Conservation (phyloP, 2,797 vertebrate genomes). For the Channa striata region DNA sequence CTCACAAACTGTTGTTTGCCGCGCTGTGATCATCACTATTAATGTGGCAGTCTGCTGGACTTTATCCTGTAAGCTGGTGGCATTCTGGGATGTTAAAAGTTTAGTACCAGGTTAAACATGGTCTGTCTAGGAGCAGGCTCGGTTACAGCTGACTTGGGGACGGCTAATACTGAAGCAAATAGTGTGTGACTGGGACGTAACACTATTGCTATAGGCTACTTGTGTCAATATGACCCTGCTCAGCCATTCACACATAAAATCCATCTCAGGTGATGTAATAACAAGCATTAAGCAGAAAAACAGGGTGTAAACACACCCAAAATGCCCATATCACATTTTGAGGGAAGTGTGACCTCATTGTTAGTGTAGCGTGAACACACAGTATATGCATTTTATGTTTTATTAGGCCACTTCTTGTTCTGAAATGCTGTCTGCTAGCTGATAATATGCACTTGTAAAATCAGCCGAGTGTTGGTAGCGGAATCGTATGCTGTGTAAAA, state of each 20-base stretch:
- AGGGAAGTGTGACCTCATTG: slow-evolving; percentile 28
- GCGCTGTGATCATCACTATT: slow-evolving; percentile 24
- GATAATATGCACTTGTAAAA: slow-evolving; percentile 45
- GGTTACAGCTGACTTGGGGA: slow-evolving; percentile 56
- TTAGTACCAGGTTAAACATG: slow-evolving; percentile 42
- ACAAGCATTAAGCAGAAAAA: slow-evolving; percentile 24
- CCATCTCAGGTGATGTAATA: slow-evolving; percentile 37
- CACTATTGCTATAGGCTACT: slow-evolving; percentile 7
- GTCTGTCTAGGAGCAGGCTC: slow-evolving; percentile 47
- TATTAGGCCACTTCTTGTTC: slow-evolving; percentile 37
- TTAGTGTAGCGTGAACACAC: slow-evolving; percentile 44
- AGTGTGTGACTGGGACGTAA: slow-evolving; percentile 24
- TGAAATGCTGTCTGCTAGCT: slow-evolving; percentile 36
- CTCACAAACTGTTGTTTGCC: slow-evolving; percentile 53
- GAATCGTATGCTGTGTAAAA: slow-evolving; percentile 33
- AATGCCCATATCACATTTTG: slow-evolving; percentile 26
- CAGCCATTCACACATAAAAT: slow-evolving; percentile 33
- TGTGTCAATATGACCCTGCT: slow-evolving; percentile 35
- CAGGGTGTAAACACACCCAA: slow-evolving; percentile 25
- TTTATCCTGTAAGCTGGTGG: slow-evolving; percentile 34
- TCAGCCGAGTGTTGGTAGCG: slow-evolving; percentile 43
- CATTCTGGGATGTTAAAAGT: slow-evolving; percentile 37
- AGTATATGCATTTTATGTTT: slow-evolving; percentile 43
- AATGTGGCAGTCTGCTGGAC: slow-evolving; percentile 11
- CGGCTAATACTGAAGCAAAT: slow-evolving; percentile 44